phyloP scores from a whole-genome alignment of 2,797 vertebrate species.

The Fringilla coelebs region DNA sequence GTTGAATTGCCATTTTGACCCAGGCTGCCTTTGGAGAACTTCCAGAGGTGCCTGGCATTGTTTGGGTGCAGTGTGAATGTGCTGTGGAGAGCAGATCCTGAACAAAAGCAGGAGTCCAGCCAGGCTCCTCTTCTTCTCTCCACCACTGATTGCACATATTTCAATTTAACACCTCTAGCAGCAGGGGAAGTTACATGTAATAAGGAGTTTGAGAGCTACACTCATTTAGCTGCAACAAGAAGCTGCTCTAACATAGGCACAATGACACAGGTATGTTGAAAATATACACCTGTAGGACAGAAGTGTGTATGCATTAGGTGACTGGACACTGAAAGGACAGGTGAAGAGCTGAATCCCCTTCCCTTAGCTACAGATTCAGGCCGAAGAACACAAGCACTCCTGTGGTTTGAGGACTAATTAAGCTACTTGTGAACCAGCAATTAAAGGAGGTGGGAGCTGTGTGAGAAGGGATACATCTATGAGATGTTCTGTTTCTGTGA shows the following conservation, averaged over 20 bases:
- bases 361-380: neutral
- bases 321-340: neutral
- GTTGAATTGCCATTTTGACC: neutral
- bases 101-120: neutral
- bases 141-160: neutral
- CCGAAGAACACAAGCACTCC: neutral
- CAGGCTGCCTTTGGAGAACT: neutral
- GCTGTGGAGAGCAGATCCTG: neutral
- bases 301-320: neutral
- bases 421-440: neutral
- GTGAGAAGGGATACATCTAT: neutral
- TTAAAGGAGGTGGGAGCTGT: neutral
- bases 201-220: neutral
- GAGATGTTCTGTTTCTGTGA: neutral
- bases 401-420: neutral
- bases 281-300: neutral
- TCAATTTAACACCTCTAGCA: neutral
- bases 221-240: neutral
- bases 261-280: neutral
- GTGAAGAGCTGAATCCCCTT: neutral
- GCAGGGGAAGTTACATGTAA: neutral
- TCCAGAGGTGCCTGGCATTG: slow-evolving; percentile 36
- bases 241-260: neutral
- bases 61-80: neutral
- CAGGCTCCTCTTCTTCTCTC: neutral